Evolutionary conservation across 2,113 vertebrate species (phyloP), one percentile per base, ranked within the genome.

Genomic region (Jaculus jaculus): DNA sequence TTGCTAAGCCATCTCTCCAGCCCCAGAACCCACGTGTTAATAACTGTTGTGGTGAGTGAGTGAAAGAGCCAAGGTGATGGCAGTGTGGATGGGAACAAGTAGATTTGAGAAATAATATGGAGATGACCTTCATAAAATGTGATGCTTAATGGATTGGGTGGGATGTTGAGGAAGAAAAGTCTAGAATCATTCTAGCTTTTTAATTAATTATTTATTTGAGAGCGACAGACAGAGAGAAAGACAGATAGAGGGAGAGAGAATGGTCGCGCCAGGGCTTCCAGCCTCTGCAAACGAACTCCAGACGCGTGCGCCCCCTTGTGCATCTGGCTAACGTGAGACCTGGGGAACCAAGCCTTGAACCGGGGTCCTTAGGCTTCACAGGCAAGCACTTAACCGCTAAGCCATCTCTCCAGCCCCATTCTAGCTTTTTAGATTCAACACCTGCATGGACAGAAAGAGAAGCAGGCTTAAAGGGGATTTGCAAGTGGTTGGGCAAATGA

Each of bases 401-500:
- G n/a, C n/a, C n/a, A n/a, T n/a, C n/a, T n/a, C n/a, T n/a, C n/a
- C n/a, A n/a, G n/a, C n/a, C n/a, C n/a, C 65, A 87, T 75, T 90
- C 39, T 89, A 78, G 54, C 11, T 69, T 94, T 94, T 85, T 91
- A 85, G 34, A 68, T 42, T 91, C 72, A 66, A n/a, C 28, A 91
- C 47, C 37, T 61, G 85, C 37, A n/a, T 75, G 21, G 58, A 42
- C 28, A 93, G 82, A 93, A 61, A 54, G 39, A 81, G 28, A 32
- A 80, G 5, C 71, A 68, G 18, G 24, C 83, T 92, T 88, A 51
- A 39, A 66, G 47, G 42, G 72, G 65, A 51, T 91, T 86, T 91
- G 21, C 7, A 42, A 71, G 34, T 71, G 47, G 71, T 69, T 73
- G n/a, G 69, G 42, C n/a, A 60, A n/a, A 95, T 68, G 39, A 74